A percentile compares a stretch with the other conserved stretches of the same genome.
Evolutionary conservation across 2,113 vertebrate genomes (phyloP).

Genomic region (Chinchilla lanigera): DNA sequence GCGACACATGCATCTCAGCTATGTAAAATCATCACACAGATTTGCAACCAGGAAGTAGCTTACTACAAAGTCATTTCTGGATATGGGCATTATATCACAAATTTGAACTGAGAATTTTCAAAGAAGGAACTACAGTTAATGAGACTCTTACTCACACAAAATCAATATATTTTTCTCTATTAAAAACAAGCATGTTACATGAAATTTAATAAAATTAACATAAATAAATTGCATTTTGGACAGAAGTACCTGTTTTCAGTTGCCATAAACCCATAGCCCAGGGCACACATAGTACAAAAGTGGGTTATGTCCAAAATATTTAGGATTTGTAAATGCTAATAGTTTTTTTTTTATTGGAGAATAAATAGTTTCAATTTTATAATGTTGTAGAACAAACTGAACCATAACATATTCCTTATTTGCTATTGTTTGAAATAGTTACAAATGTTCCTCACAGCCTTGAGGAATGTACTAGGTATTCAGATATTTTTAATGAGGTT

Average conservation of each 20-base stretch:
- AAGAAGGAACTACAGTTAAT: slow-evolving; percentile 33
- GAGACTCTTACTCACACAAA: background rate
- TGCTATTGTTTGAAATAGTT: background rate
- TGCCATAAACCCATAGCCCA: background rate
- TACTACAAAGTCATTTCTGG: background rate
- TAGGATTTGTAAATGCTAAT: background rate
- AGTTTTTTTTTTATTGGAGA: background rate
- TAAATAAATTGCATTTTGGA: background rate
- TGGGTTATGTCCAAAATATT: background rate
- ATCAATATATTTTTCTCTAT: background rate
- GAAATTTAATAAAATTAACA: slow-evolving; percentile 43
- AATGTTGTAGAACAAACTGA: background rate
- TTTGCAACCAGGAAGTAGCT: background rate
- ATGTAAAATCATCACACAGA: background rate
- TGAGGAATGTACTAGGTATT: background rate
- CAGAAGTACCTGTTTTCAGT: background rate
- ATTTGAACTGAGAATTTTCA: background rate
- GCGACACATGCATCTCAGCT: background rate
- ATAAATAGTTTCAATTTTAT: slow-evolving; percentile 19
- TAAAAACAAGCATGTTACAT: slow-evolving; percentile 54
- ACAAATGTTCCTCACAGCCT: background rate
- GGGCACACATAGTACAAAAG: background rate
- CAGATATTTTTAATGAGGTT: background rate
- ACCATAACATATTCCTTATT: background rate
- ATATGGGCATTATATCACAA: background rate